Base-by-base conservation (phyloP, 1,140 invertebrate genomes). In the Heliconius himera region DNA sequence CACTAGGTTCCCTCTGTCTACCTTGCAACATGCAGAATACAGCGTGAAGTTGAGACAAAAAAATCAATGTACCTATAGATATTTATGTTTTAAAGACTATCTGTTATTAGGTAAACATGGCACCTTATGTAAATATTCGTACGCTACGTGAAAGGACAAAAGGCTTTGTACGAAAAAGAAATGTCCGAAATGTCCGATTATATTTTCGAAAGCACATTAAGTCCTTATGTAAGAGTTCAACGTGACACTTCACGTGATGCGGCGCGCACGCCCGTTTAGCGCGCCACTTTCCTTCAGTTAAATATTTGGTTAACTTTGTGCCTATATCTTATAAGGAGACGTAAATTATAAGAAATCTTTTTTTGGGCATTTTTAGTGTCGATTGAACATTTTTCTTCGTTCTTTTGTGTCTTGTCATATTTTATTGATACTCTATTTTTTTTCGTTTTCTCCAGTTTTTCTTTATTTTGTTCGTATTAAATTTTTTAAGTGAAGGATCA, bases 211-310 rank as follows among this genome's bases (percentile, higher is more conserved):
- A 94, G 93, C 91, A 91, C 90, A 84, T 81, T 83, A 83, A 89
- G 87, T 92, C 90, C 90, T 94, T 94, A 94, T 91, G 93, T 93
- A 94, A 94, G 88, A 94, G 93, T 94, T 94, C 91, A 92, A 89
- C 87, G 93, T 94, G 91, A 94, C 89, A 94, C 93, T 94, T 94
- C 74, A 80, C 70, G 87, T 79, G 82, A 87, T 82, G 80, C 82
- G 78, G 80, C 78, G 78, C 83, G 83, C 83, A 84, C 83, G 88
- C 74, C 84, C 87, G 91, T 91, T 90, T 88, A 87, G 82, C 87
- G 91, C 87, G 89, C 91, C 89, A 92, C 92, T 94, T 94, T 92
- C 90, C 85, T 92, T 89, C 85, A 81, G 81, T 83, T 84, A 88
- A 90, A 92, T 91, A 90, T 92, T 93, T 93, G 87, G 83, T 86